Percentiles rank a stretch among this genome's conserved stretches.
Conservation (phyloP, 1,140 invertebrate genomes). For the Palaemon carinicauda region DNA sequence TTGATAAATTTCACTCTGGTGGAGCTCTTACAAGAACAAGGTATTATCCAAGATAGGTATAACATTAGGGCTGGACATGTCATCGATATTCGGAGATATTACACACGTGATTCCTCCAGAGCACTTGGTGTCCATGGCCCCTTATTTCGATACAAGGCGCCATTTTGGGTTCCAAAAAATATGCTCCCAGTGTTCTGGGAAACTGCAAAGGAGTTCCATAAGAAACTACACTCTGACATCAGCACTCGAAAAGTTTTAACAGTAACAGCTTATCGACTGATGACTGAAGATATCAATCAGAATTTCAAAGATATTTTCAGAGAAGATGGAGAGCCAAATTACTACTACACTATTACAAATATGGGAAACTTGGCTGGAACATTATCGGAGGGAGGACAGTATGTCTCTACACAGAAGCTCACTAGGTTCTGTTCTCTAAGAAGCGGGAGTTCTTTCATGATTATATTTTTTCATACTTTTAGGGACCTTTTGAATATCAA, state of each 20-base stretch:
- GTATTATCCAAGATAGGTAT: background rate
- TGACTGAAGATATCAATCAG: background rate
- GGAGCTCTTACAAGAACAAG: background rate
- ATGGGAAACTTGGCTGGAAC: background rate
- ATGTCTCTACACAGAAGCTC: background rate
- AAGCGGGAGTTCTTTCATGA: background rate
- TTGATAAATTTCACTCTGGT: constrained; percentile 6
- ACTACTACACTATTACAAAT: constrained; percentile 26
- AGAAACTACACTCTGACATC: background rate
- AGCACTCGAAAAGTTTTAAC: background rate
- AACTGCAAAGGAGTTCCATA: background rate
- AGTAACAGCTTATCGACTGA: background rate
- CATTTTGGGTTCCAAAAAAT: background rate
- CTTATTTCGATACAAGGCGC: background rate
- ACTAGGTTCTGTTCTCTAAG: background rate
- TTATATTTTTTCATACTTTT: constrained; percentile 5
- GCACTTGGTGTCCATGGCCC: constrained; percentile 14
- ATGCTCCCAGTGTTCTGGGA: constrained; percentile 9
- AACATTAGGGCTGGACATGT: background rate
- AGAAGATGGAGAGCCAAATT: background rate
- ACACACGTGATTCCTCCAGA: constrained; percentile 7
- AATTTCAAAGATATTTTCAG: constrained; percentile 22
- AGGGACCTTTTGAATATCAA: constrained; percentile 3
- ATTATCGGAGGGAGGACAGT: constrained; percentile 5
- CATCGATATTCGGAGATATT: constrained; percentile 15